These are phyloP conservation scores for Eretmocerus hayati DNA, from an alignment of 2,888 invertebrate genomes.

Conservation along the genomic window DNA sequence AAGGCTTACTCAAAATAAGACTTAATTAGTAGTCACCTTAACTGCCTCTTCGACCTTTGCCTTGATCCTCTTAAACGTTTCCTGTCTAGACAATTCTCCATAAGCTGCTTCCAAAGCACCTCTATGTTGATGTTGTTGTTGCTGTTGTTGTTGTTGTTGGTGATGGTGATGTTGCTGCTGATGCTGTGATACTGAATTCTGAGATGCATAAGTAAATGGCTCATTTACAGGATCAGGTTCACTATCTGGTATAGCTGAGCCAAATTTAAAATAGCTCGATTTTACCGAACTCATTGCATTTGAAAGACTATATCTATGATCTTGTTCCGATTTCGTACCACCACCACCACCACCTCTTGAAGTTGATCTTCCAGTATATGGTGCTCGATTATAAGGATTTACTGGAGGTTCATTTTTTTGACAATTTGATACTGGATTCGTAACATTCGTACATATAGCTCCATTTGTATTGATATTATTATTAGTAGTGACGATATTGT, in stretches of 20 bases:
- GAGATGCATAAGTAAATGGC: no score
- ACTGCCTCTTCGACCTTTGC: slow-evolving; percentile 32
- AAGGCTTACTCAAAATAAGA: no score
- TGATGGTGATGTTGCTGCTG: neutral
- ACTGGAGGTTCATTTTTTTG: slow-evolving; percentile 27
- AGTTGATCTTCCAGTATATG: slow-evolving; percentile 15
- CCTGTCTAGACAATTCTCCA: slow-evolving; percentile 25
- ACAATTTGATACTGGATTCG: neutral
- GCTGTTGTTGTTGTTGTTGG: neutral
- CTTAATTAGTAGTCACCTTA: no score
- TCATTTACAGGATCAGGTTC: no score
- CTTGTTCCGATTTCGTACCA: slow-evolving; percentile 4
- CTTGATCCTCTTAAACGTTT: slow-evolving; percentile 30
- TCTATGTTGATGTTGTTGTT: neutral
- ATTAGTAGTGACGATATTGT: no score
- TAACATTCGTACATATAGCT: no score
- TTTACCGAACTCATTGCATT: slow-evolving; percentile 13
- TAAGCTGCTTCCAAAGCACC: slow-evolving; percentile 19
- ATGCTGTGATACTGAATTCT: no score
- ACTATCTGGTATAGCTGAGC: slow-evolving; percentile 13
- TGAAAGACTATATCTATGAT: slow-evolving; percentile 15
- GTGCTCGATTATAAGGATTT: slow-evolving; percentile 35
- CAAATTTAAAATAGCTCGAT: slow-evolving; percentile 18
- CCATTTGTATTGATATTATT: no score
- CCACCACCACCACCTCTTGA: neutral